These are phyloP conservation scores for Spinus olivaceus DNA, from an alignment of 2,797 vertebrate genomes.

Conservation along the genomic window DNA sequence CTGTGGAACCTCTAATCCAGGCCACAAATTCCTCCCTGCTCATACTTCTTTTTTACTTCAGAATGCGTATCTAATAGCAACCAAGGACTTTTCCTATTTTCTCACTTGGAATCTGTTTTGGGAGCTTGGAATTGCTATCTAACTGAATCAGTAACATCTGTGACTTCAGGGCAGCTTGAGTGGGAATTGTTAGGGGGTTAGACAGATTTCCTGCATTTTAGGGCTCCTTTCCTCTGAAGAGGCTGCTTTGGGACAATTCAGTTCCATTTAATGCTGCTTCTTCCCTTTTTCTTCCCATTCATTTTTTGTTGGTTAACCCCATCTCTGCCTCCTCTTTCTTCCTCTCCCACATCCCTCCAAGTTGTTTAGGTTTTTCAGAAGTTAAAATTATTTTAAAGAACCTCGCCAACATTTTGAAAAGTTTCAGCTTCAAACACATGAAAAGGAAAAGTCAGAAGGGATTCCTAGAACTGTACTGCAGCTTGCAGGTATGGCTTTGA, in stretches of 20 bases:
- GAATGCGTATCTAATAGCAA: slow-evolving; percentile 79
- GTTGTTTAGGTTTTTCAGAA: slow-evolving; percentile 58
- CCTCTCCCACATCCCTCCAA: not conserved
- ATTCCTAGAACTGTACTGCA: slow-evolving; percentile 53
- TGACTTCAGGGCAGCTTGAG: slow-evolving; percentile 70
- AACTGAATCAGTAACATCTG: slow-evolving; percentile 84
- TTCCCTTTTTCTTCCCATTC: not conserved
- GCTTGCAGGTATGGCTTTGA: slow-evolving; percentile 72
- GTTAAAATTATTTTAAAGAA: slow-evolving; percentile 53
- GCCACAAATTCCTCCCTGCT: slow-evolving; percentile 75
- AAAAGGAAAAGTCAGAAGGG: slow-evolving; percentile 61
- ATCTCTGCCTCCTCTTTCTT: not conserved
- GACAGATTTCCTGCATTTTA: slow-evolving; percentile 81
- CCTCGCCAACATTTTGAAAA: slow-evolving; percentile 50
- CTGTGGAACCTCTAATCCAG: slow-evolving; percentile 75
- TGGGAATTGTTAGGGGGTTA: slow-evolving; percentile 68
- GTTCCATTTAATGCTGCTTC: slow-evolving; percentile 12
- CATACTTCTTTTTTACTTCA: slow-evolving; percentile 71
- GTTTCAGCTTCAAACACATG: slow-evolving; percentile 59
- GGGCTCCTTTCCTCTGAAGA: slow-evolving; percentile 61
- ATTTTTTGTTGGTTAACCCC: not conserved
- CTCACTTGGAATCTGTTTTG: slow-evolving; percentile 79
- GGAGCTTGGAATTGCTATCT: slow-evolving; percentile 79
- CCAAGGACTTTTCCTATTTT: slow-evolving; percentile 78
- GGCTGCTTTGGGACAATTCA: slow-evolving; percentile 49